phyloP scores from a whole-genome alignment of 2,888 invertebrate genomes.

The Ochropleura leucogaster region DNA sequence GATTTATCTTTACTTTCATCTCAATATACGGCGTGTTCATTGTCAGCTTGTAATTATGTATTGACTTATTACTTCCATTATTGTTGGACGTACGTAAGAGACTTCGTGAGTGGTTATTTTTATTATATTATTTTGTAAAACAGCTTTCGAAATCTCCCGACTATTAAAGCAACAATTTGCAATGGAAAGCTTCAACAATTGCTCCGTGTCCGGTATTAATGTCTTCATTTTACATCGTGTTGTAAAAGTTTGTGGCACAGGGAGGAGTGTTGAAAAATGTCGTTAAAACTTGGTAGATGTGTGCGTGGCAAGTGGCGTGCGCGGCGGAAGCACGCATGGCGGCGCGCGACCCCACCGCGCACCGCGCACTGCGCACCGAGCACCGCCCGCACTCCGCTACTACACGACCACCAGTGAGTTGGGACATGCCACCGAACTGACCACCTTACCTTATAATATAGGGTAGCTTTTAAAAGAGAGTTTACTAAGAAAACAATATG shows the following conservation, averaged over 20 bases:
- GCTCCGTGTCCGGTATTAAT: neutral
- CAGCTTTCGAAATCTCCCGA: conserved; percentile 13
- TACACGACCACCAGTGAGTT: conserved; percentile 8
- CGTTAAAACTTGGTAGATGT: conserved; percentile 41
- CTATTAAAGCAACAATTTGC: neutral
- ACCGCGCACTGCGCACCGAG: neutral
- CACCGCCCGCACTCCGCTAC: neutral
- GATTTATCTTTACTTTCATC: conserved; percentile 60
- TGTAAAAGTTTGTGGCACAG: neutral
- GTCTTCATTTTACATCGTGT: neutral
- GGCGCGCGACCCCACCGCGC: conserved; percentile 57
- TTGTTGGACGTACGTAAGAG: conserved; percentile 13
- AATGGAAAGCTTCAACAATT: neutral
- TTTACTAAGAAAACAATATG: neutral
- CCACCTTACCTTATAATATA: conserved; percentile 7
- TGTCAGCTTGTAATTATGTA: conserved; percentile 22
- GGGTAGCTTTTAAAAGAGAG: neutral
- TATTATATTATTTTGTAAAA: neutral
- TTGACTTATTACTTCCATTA: conserved; percentile 16
- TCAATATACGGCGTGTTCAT: conserved; percentile 11
- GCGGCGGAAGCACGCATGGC: conserved; percentile 65
- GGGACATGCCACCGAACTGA: conserved; percentile 21
- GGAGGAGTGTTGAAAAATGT: conserved; percentile 29
- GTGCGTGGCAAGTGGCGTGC: conserved; percentile 41
- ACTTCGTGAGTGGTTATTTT: conserved; percentile 1